Percentiles rank a stretch among this genome's conserved stretches.
phyloP scores from a whole-genome alignment of 2,888 invertebrate genomes.

The Teleogryllus oceanicus region DNA sequence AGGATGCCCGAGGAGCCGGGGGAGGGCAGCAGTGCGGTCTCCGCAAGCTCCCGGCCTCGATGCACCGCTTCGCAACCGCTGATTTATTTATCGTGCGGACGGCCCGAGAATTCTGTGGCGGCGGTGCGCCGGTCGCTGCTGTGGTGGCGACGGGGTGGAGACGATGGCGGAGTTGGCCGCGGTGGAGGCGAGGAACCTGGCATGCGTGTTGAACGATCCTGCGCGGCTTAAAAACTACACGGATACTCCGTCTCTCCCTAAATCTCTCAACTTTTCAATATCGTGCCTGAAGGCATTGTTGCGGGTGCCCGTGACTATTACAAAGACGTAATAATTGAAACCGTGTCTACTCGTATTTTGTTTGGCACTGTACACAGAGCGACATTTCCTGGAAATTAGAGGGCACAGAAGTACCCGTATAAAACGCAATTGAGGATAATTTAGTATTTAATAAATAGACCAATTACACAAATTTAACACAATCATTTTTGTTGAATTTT shows the following conservation, averaged over 20 bases:
- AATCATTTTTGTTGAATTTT: no score
- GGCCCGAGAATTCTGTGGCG: background rate
- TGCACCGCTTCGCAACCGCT: background rate
- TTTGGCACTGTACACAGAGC: no score
- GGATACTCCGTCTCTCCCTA: background rate
- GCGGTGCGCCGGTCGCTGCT: background rate
- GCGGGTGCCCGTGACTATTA: background rate
- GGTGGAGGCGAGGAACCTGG: background rate
- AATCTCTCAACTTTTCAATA: background rate
- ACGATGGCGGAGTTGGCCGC: background rate
- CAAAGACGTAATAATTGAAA: no score
- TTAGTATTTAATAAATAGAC: no score
- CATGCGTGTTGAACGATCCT: background rate
- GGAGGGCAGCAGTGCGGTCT: background rate
- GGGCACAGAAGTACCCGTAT: no score
- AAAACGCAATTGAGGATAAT: no score
- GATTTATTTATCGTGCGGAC: conserved; percentile 9
- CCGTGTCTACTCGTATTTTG: no score
- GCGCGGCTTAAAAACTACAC: no score
- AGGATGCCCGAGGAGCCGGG: background rate
- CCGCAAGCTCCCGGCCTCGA: background rate
- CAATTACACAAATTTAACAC: no score
- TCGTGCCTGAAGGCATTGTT: background rate
- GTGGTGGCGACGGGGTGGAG: background rate
- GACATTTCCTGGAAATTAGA: no score